Conservation (phyloP, 1,140 invertebrate species). For the Cataglyphis hispanica region DNA sequence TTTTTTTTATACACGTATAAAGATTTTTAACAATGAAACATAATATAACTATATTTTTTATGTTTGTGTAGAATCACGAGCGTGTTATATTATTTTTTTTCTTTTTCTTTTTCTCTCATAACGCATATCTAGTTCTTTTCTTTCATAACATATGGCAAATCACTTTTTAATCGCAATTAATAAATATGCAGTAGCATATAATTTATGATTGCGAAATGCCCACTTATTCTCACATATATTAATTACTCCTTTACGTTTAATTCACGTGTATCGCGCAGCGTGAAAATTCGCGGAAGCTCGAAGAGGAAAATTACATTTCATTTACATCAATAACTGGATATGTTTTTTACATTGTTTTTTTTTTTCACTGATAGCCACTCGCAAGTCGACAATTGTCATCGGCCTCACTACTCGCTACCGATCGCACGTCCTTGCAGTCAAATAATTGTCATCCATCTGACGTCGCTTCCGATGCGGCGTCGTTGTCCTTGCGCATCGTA, state of each 20-base stretch:
- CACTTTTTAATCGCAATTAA: not conserved
- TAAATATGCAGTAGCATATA: not conserved
- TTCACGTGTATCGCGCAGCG: not conserved
- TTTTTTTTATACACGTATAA: too few species aligned
- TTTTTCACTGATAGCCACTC: not conserved
- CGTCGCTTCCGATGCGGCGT: slow-evolving; percentile 22
- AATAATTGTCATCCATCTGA: slow-evolving; percentile 29
- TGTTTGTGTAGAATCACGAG: not conserved
- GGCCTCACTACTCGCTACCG: not conserved
- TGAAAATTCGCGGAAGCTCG: not conserved
- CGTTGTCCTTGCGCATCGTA: slow-evolving; percentile 27
- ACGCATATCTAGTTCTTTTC: too few species aligned
- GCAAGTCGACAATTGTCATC: slow-evolving; percentile 18
- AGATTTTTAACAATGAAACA: not conserved
- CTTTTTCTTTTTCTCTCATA: not conserved
- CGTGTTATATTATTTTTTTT: not conserved
- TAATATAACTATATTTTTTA: not conserved
- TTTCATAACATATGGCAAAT: not conserved
- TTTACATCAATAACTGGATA: not conserved
- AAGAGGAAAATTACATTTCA: slow-evolving; percentile 8
- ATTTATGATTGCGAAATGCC: not conserved
- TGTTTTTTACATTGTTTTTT: not conserved
- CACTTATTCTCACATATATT: not conserved
- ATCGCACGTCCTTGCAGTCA: slow-evolving; percentile 11
- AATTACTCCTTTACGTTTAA: not conserved